Evolutionary conservation across 2,888 invertebrate species (phyloP).

Genomic region (Callyntrura guangdongensis): DNA sequence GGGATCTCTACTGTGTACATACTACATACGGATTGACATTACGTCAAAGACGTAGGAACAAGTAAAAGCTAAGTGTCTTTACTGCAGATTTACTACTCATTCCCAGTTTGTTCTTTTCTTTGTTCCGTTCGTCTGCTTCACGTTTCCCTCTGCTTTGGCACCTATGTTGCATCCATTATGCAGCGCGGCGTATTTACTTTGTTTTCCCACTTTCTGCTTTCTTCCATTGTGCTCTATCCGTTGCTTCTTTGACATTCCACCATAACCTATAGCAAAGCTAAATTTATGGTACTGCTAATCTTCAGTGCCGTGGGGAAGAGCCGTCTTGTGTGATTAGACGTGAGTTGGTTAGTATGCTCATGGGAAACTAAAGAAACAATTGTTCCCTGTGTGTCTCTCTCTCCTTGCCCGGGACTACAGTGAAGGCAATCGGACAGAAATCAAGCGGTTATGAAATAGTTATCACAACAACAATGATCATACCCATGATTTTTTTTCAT

Average conservation of each 20-base stretch:
- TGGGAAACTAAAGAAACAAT: conserved; percentile 38
- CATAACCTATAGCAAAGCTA: neutral
- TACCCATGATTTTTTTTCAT: conserved; percentile 2
- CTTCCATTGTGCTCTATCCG: neutral
- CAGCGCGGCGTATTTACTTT: neutral
- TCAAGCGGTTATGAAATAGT: conserved; percentile 35
- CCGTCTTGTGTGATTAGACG: conserved; percentile 6
- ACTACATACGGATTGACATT: neutral
- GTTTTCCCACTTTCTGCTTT: neutral
- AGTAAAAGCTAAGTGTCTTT: conserved; percentile 9
- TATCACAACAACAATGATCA: neutral
- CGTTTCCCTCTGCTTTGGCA: neutral
- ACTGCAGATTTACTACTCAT: conserved; percentile 50
- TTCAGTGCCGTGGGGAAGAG: neutral
- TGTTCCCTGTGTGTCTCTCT: neutral
- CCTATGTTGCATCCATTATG: neutral
- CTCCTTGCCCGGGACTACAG: neutral
- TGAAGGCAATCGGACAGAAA: conserved; percentile 37
- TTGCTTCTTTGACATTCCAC: neutral
- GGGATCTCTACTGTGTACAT: neutral
- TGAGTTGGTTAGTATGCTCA: neutral
- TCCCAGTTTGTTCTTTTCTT: neutral
- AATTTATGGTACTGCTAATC: conserved; percentile 56
- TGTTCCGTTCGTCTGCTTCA: neutral
- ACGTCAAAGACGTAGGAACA: neutral